phyloP scores from a whole-genome alignment of 2,797 vertebrate species.

The Anabacerthia variegaticeps region DNA sequence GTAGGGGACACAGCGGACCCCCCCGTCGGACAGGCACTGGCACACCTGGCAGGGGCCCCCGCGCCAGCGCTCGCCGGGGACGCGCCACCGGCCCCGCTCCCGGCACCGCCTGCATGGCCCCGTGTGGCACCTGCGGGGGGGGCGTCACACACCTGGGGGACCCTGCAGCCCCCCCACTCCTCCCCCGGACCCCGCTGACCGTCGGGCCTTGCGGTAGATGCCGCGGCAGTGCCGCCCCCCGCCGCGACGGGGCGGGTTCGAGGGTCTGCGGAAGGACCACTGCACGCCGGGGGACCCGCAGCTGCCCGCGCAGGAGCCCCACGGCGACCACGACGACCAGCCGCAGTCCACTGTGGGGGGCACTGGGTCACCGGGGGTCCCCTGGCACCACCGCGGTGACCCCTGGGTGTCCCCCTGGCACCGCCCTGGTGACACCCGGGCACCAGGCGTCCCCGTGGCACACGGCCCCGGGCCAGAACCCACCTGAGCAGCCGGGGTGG shows the following conservation, averaged over 20 bases:
- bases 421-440: background rate
- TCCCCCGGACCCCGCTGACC: slow-evolving; percentile 65
- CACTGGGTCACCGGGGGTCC: background rate
- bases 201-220: slow-evolving; percentile 89
- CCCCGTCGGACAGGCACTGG: slow-evolving; percentile 80
- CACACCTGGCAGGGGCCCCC: slow-evolving; percentile 82
- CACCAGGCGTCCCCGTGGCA: no score
- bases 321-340: slow-evolving; percentile 91
- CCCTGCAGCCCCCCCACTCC: fast-evolving
- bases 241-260: slow-evolving; percentile 81
- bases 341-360: slow-evolving; percentile 84
- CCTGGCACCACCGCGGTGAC: background rate
- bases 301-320: slow-evolving; percentile 89
- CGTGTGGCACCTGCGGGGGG: slow-evolving; percentile 82
- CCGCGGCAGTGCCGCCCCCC: slow-evolving; percentile 82
- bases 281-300: slow-evolving; percentile 90
- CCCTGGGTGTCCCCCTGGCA: background rate
- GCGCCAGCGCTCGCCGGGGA: slow-evolving; percentile 83
- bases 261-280: slow-evolving; percentile 95
- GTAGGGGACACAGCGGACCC: slow-evolving; percentile 79
- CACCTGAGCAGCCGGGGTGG: slow-evolving; percentile 84
- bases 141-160: background rate
- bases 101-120: slow-evolving; percentile 82
- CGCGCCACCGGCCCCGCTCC: slow-evolving; percentile 71
- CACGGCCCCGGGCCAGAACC: background rate